Evolutionary conservation across 2,113 vertebrate genomes (phyloP), one percentile per base, ranked within the genome.

Genomic region (Pollimyrus isidori): DNA sequence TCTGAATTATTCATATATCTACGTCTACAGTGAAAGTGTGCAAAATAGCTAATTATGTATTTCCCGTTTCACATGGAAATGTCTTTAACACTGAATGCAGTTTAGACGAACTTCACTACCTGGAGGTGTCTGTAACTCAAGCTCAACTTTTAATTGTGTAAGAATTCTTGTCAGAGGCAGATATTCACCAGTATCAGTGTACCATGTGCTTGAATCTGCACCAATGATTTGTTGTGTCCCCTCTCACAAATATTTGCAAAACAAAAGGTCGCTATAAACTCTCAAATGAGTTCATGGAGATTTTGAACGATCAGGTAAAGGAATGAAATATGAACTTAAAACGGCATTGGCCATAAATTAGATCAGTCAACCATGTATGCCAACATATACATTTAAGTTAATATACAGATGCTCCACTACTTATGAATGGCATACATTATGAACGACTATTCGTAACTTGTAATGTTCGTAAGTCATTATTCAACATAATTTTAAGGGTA

Each of bases 31-130:
- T 76, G 21, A 80, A 19, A 88, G 3, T 3, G 1, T 1, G 87
- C n/a, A 46, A 21, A 65, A 3, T 42, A 26, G 15, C 58, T 19
- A 6, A 45, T 19, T 7, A 76, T 50, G 0, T n/a, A 11, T 46
- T 87, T 88, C 89, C 62, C 35, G 49, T 90, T 87, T 90, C 45
- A 85, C 53, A 11, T 58, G 80, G 52, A 62, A 86, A 91, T 58
- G 84, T 89, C 90, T 89, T 42, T 45, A 45, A 58, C 53, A 82
- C 56, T 56, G 52, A 17, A 65, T 62, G 13, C n/a, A 90, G n/a
- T 91, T 87, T 49, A 73, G 15, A 35, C 7, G n/a, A 30, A 42
- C 69, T n/a, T 62, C 86, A 42, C 11, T 88, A 35, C 56, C n/a
- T 89, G 17, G 48, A 56, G 87, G 50, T 3, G 1, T 7, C 39